Evolutionary conservation across 2,888 invertebrate genomes (phyloP), one percentile per base, ranked within the genome.

Genomic region (Cabera pusaria): DNA sequence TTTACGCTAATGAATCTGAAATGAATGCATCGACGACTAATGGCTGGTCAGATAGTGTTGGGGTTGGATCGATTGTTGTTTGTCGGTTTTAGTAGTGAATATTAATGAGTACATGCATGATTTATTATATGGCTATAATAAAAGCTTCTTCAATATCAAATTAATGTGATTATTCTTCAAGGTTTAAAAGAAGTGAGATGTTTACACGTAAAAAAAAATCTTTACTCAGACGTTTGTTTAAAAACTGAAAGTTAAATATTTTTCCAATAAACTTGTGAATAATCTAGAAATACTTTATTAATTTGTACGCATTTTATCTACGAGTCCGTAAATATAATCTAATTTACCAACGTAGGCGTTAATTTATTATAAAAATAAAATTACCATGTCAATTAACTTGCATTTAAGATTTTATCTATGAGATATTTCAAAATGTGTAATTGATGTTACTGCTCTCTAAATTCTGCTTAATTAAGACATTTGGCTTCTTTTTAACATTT

Each of bases 1-100:
- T 87, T 85, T 83, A 79, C 77, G 76, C 80, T 85, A 87, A 86
- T 85, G 82, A 87, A 80, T 74, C 69, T 74, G 49, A 75, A 83
- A 82, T 81, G 70, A 79, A 81, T 83, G 81, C 76, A 71, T 68
- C 64, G 71, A 71, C 72, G 69, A 73, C 66, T 68, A 72, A 82
- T 75, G 74, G 70, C 41, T 36, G 52, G 55, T 49, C 27, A 34
- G 45, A 44, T 73, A 80, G 79, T 71, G 78, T 33, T 68, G 76
- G 46, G 46, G 29, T 32, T 24, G 12, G 42, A 42, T 64, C 64
- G n/a, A n/a, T n/a, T n/a, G n/a, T n/a, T n/a, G n/a, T n/a, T n/a
- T n/a, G n/a, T n/a, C n/a, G n/a, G n/a, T n/a, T n/a, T n/a, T n/a
- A n/a, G n/a, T n/a, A n/a, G n/a, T n/a, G n/a, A n/a, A n/a, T n/a